These are phyloP conservation scores for Alfaro cultratus DNA, from an alignment of 2,797 vertebrate genomes.

Conservation along the genomic window DNA sequence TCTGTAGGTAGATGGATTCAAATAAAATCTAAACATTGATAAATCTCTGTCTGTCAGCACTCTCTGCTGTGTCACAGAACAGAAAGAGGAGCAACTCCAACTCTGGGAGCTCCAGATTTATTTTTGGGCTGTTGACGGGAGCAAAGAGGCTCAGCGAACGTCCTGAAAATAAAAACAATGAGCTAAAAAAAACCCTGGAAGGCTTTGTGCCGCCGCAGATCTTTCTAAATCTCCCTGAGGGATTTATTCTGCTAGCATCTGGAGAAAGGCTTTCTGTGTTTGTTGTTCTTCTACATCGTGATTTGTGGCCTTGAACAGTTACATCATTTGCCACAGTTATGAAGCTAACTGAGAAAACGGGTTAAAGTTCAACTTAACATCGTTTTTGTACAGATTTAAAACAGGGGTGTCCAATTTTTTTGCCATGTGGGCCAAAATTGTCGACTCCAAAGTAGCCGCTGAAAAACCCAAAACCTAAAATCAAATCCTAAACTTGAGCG, in stretches of 20 bases:
- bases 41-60: background rate
- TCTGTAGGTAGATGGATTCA: background rate
- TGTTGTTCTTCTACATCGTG: background rate
- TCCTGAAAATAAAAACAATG: conserved; percentile 1
- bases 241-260: background rate
- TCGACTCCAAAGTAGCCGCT: too few relatives aligned
- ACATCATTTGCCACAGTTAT: background rate
- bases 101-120: background rate
- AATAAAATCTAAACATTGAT: background rate
- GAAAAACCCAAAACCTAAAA: too few relatives aligned
- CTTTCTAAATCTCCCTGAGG: background rate
- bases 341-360: background rate
- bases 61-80: background rate
- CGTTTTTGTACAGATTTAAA: too few relatives aligned
- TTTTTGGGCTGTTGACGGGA: background rate
- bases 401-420: too few relatives aligned
- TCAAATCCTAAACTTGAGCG: too few relatives aligned
- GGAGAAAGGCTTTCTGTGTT: background rate
- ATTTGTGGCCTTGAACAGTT: background rate
- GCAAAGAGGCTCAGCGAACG: background rate
- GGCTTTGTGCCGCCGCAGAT: background rate
- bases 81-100: background rate
- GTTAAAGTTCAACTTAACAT: background rate
- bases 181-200: background rate
- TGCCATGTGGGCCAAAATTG: too few relatives aligned